Evolutionary conservation across 2,797 vertebrate genomes (phyloP).

Genomic region (Anguilla marmorata): DNA sequence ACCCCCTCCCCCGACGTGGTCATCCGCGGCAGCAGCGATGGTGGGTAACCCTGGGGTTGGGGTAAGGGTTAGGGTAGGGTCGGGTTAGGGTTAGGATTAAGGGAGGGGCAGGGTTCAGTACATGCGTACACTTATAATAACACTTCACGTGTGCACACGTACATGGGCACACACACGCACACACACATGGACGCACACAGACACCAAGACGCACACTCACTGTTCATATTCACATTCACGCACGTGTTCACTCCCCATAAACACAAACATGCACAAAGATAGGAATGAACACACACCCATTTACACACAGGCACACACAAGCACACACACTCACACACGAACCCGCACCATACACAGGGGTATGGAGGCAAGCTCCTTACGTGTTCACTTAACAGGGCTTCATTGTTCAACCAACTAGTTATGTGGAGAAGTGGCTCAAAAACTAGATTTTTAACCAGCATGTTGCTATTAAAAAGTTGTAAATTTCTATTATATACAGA

Average conservation of each 20-base stretch:
- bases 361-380: neutral
- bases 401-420: neutral
- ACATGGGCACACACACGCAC: slow-evolving; percentile 10
- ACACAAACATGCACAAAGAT: slow-evolving; percentile 11
- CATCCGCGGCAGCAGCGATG: slow-evolving; percentile 91
- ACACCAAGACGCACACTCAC: too few species aligned
- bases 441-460: neutral
- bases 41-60: slow-evolving; percentile 63
- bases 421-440: neutral
- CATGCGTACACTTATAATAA: neutral
- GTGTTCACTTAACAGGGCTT: neutral
- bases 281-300: neutral
- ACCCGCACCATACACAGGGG: neutral
- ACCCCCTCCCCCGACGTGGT: slow-evolving; percentile 96
- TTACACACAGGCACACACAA: neutral
- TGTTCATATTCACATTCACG: neutral
- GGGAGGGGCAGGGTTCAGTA: too few species aligned
- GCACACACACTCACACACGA: neutral
- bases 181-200: neutral
- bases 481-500: neutral
- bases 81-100: neutral
- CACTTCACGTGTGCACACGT: neutral
- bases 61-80: neutral
- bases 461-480: neutral
- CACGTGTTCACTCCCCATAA: neutral